Base-by-base conservation (phyloP, 2,113 vertebrate species). In the Gallinago paraguaiae region DNA sequence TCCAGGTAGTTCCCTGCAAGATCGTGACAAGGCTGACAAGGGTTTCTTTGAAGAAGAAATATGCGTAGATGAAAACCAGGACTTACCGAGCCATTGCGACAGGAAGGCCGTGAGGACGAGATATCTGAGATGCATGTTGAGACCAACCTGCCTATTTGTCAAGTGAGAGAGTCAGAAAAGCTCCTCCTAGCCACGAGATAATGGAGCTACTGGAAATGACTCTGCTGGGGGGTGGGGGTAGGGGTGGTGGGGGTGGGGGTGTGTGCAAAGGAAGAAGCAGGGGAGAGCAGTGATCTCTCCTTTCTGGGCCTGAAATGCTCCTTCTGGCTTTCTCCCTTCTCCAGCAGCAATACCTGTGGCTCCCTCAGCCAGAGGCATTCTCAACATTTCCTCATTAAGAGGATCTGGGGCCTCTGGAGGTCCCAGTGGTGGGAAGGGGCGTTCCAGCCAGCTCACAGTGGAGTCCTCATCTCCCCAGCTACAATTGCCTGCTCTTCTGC, bases 401-500 rank as follows among this genome's bases (percentile, higher is more conserved):
- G 23, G 2, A 11, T 50, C 23, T 33, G 33, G 19, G 7, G 15
- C 9, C 8, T 11, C 5, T 27, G 28, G 20, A 41, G 4, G 6
- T 1, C 19, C 20, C 22, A 17, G 37, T 11, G 7, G 0, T 41
- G 61, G 20, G 35, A 57, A 85, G 23, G 4, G 35, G 13, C 16
- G 19, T 24, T n/a, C 30, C 5, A 2, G 5, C 15, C 31, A 25
- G 17, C 13, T 37, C 7, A 0, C 56, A 37, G 14, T 22, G 37
- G 13, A 37, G 7, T 10, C 17, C 63, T 60, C 35, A 20, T 19
- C 19, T 51, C 35, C 51, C 12, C 51, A 57, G 41, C 22, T 14
- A 31, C 22, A 75, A 46, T 16, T 6, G 0, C 12, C 46, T 72
- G 27, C 59, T 54, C 19, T 74, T 17, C 59, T 65, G 33, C 27